A percentile compares a stretch with the other conserved stretches of the same genome.
These are phyloP conservation scores for Leucoptera coffeella DNA, from an alignment of 2,888 invertebrate species.

Conservation along the genomic window DNA sequence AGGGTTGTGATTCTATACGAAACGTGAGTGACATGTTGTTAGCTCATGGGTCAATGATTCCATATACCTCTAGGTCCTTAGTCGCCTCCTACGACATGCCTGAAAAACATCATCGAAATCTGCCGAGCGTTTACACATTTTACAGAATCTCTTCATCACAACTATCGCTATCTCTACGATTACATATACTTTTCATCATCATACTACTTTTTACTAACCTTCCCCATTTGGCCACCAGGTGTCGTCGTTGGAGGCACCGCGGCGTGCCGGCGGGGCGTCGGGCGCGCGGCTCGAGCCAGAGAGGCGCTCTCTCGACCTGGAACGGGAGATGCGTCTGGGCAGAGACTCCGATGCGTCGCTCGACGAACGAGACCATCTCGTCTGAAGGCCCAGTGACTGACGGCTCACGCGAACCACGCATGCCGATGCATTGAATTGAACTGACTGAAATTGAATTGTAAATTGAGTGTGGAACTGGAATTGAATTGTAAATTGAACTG, in stretches of 20 bases:
- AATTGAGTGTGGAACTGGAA: too few species aligned
- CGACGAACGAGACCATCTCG: constrained; percentile 41
- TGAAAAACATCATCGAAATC: too few species aligned
- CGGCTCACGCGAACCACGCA: constrained; percentile 1
- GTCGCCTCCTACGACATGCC: too few species aligned
- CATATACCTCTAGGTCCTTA: too few species aligned
- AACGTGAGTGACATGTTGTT: too few species aligned
- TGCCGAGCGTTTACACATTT: too few species aligned
- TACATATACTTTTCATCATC: background rate
- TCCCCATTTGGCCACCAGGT: constrained; percentile 15
- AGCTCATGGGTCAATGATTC: too few species aligned
- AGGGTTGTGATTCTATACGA: too few species aligned
- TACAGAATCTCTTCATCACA: background rate
- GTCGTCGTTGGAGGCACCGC: constrained; percentile 34
- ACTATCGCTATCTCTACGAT: background rate
- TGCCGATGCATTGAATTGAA: constrained; percentile 1
- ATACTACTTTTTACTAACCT: too few species aligned
- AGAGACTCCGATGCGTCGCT: constrained; percentile 37
- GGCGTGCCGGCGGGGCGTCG: constrained; percentile 13
- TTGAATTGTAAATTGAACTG: too few species aligned
- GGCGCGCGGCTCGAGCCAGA: constrained; percentile 33
- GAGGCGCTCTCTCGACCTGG: constrained; percentile 44
- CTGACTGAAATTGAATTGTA: too few species aligned
- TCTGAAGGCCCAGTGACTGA: constrained; percentile 14
- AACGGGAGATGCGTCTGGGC: constrained; percentile 38